These are phyloP conservation scores for Pristionchus arcanus DNA, from an alignment of 2,888 invertebrate genomes.

Conservation along the genomic window DNA sequence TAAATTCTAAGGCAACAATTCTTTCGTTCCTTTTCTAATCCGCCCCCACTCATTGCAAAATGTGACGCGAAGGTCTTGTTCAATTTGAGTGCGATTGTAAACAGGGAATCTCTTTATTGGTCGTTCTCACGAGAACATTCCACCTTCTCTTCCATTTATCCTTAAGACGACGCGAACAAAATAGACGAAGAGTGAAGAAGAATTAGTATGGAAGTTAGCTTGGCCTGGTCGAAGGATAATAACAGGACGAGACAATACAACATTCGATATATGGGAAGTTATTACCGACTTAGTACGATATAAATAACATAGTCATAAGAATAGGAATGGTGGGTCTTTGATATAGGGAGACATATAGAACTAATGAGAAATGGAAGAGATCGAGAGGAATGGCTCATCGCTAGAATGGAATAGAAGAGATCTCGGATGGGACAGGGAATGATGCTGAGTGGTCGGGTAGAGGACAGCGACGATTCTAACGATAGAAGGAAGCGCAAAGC, in stretches of 20 bases:
- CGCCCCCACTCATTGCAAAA: neutral
- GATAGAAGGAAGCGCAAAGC: slow-evolving; percentile 60
- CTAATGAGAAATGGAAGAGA: slow-evolving; percentile 39
- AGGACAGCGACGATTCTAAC: neutral
- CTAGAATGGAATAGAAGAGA: slow-evolving; percentile 17
- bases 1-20: neutral
- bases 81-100: slow-evolving; percentile 40
- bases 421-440: slow-evolving; percentile 7
- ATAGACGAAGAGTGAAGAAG: slow-evolving; percentile 43
- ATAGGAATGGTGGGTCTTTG: neutral
- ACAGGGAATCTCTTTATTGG: slow-evolving; percentile 52
- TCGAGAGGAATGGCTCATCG: slow-evolving; percentile 2
- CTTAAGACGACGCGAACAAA: slow-evolving; percentile 30
- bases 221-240: slow-evolving; percentile 20
- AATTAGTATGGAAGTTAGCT: neutral
- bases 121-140: slow-evolving; percentile 27
- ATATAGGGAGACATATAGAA: neutral
- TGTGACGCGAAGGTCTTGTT: neutral
- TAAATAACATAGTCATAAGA: slow-evolving; percentile 14
- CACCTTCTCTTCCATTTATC: slow-evolving; percentile 50
- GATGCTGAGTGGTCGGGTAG: slow-evolving; percentile 1
- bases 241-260: slow-evolving; percentile 12
- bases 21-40: neutral
- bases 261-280: slow-evolving; percentile 42
- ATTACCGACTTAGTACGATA: slow-evolving; percentile 38